Evolutionary conservation across 2,888 invertebrate species (phyloP).

Genomic region (Morpho helenor): DNA sequence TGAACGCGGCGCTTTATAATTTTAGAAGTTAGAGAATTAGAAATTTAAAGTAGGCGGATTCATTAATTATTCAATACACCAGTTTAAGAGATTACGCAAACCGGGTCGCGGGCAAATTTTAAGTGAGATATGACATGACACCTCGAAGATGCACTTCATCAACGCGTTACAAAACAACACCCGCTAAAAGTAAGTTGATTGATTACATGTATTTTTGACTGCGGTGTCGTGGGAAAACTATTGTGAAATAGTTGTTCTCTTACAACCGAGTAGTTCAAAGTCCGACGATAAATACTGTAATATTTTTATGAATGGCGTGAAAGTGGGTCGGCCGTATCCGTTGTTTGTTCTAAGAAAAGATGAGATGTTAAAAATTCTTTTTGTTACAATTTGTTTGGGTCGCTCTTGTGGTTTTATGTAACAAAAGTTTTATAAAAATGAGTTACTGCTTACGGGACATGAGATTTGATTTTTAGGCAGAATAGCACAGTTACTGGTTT

Average conservation of each 20-base stretch:
- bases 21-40: too few species aligned
- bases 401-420: slow-evolving; percentile 1
- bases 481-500: background rate
- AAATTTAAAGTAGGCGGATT: too few species aligned
- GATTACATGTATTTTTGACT: slow-evolving; percentile 4
- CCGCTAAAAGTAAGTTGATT: slow-evolving; percentile 1
- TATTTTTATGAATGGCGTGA: slow-evolving; percentile 29
- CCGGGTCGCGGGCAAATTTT: background rate
- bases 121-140: background rate
- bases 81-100: background rate
- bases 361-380: slow-evolving; percentile 4
- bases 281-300: slow-evolving; percentile 25
- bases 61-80: too few species aligned
- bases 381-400: slow-evolving; percentile 5
- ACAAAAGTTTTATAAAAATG: slow-evolving; percentile 14
- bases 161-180: background rate
- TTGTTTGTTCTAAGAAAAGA: slow-evolving; percentile 18
- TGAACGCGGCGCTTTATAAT: too few species aligned
- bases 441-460: slow-evolving; percentile 2
- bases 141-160: background rate
- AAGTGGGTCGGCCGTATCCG: slow-evolving; percentile 28
- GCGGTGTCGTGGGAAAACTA: slow-evolving; percentile 19
- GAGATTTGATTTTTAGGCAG: background rate
- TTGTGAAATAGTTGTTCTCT: slow-evolving; percentile 20
- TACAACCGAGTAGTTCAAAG: slow-evolving; percentile 20